Base-by-base conservation (phyloP, 2,797 vertebrate genomes). In the Sebastes diploproa region DNA sequence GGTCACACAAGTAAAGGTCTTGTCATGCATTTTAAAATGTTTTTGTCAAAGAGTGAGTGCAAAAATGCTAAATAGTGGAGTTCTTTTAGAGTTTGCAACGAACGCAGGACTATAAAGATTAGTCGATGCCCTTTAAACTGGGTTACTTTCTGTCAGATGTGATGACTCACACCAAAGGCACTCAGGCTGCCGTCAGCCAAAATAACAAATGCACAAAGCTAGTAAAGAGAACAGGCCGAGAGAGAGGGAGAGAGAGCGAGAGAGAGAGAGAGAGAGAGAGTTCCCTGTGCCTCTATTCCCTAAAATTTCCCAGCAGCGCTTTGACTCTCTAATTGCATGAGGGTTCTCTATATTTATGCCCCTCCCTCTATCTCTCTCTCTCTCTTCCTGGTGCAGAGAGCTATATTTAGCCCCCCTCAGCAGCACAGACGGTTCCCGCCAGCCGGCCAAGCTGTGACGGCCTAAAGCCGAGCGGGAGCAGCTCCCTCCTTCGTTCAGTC, bases 361-460 rank as follows among this genome's bases (percentile, higher is more conserved):
- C 83, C 87, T 78, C 92, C 81, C 82, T 74, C 83, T 23, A 80
- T 59, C 75, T 58, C 76, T 88, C 88, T 50, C 46, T 16, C 88
- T 50, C 91, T 93, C 91, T 89, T 93, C 88, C 90, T 93, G 90
- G 89, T 88, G 90, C 92, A 89, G 87, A 64, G 89, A 77, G 86
- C 94, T 96, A 96, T 94, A 96, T 96, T 95, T 96, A 96, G 93
- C 74, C 75, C 52, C 73, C 63, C 80, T 64, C 78, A 78, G 91
- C 77, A 78, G 92, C 86, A 92, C 94, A 94, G 92, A 87, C 88
- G 83, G 92, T 93, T 89, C 94, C 89, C 84, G 84, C 89, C 88
- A 91, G 89, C 90, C 82, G 80, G 91, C 86, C 84, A 83, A 86
- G 84, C 90, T 75, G 2, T 69, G 86, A 72, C 73, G 76, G 85